Conservation (phyloP, 2,797 vertebrate species). For the Xenentodon cancila region DNA sequence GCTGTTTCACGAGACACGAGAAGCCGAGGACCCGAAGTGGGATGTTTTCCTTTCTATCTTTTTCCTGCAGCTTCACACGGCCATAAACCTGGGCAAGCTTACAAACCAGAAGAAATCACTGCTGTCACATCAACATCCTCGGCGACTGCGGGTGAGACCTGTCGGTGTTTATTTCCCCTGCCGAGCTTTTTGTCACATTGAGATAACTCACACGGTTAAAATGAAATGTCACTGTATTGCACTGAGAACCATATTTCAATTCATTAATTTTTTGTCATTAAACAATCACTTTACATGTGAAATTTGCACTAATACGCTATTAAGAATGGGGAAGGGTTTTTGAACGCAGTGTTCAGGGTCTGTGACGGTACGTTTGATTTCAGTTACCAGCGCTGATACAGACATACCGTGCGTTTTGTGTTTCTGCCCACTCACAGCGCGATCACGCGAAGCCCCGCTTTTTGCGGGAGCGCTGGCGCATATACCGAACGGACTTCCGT, state of each 20-base stretch:
- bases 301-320: rapidly evolving
- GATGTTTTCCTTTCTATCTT: background rate
- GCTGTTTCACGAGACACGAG: conserved; percentile 16
- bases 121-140: conserved; percentile 72
- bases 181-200: background rate
- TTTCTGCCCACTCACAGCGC: conserved; percentile 12
- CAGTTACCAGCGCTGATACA: background rate
- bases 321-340: background rate
- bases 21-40: no score
- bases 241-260: no score
- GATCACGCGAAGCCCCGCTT: conserved; percentile 35
- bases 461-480: background rate
- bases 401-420: background rate
- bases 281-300: background rate
- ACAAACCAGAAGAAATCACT: conserved; percentile 55
- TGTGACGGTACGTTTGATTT: conserved; percentile 21
- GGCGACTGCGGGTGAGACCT: conserved; percentile 71
- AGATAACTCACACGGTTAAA: background rate
- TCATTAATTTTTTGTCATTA: no score
- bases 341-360: background rate
- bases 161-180: conserved; percentile 5
- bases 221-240: background rate
- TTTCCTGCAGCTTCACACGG: background rate
- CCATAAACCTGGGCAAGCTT: conserved; percentile 73
- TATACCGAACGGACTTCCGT: conserved; percentile 63